A percentile compares a stretch with the other conserved stretches of the same genome.
phyloP scores from a whole-genome alignment of 2,888 invertebrate species.

The Uropetala carovei region DNA sequence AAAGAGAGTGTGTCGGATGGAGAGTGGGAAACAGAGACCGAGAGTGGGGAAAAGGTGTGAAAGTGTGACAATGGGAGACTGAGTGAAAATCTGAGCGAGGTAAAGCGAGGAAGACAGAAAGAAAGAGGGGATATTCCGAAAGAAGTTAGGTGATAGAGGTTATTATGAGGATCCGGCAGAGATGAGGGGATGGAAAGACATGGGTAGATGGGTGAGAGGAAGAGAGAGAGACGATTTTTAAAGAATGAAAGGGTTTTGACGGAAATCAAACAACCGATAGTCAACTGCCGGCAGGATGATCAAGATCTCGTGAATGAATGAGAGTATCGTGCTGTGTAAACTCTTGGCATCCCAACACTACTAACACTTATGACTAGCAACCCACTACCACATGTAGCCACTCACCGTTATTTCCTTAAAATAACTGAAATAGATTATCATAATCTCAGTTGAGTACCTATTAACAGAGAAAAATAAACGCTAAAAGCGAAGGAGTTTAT shows the following conservation, averaged over 20 bases:
- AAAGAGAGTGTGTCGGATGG: not conserved
- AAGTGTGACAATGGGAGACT: slow-evolving; percentile 14
- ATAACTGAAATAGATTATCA: no score
- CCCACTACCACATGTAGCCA: no score
- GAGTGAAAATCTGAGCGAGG: not conserved
- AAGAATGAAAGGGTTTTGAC: not conserved
- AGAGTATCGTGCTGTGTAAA: no score
- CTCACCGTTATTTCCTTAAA: no score
- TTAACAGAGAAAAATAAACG: no score
- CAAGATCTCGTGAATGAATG: no score
- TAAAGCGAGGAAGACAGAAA: not conserved
- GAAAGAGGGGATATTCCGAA: not conserved
- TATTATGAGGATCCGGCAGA: not conserved
- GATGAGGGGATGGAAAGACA: not conserved
- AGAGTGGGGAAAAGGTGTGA: not conserved
- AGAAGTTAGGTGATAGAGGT: not conserved
- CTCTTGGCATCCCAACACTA: no score
- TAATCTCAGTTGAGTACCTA: no score
- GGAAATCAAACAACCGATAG: no score
- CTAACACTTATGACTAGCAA: no score
- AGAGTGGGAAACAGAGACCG: not conserved
- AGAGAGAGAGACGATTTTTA: not conserved
- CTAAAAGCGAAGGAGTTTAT: no score
- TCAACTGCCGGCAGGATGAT: no score
- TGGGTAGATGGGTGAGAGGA: not conserved